Evolutionary conservation across 2,797 vertebrate genomes (phyloP).

Genomic region (Tokudaia muenninki): DNA sequence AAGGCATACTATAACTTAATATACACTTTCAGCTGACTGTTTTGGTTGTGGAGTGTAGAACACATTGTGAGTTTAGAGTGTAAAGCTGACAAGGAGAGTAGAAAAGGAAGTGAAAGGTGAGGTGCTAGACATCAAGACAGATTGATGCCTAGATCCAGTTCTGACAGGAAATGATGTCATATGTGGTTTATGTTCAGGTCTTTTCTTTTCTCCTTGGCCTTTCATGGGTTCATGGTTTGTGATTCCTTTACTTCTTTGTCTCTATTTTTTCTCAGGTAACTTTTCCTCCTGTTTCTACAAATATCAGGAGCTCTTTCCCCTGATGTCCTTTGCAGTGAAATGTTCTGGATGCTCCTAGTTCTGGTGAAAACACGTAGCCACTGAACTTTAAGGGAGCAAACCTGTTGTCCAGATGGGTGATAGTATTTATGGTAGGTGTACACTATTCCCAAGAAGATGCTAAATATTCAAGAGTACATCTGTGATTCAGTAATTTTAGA

Average conservation of each 20-base stretch:
- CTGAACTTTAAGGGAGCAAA: neutral
- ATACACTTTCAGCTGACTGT: neutral
- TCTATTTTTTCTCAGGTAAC: neutral
- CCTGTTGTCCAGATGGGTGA: neutral
- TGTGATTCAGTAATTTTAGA: conserved; percentile 27
- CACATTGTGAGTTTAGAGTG: neutral
- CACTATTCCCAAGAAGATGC: neutral
- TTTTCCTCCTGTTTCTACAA: neutral
- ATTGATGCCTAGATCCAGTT: neutral
- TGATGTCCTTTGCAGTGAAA: neutral
- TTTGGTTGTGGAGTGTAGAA: neutral
- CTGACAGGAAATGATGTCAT: neutral
- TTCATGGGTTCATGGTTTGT: neutral
- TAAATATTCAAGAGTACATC: conserved; percentile 35
- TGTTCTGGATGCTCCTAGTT: conserved; percentile 3
- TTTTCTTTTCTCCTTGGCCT: neutral
- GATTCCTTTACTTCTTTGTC: neutral
- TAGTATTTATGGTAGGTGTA: neutral
- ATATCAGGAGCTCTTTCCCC: neutral
- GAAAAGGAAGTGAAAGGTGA: neutral
- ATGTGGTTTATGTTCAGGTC: neutral
- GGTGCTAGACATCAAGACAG: neutral
- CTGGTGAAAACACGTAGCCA: neutral
- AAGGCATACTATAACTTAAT: neutral
- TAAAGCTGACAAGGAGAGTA: neutral